Evolutionary conservation across 2,113 vertebrate species (phyloP).

Genomic region (Apus apus): DNA sequence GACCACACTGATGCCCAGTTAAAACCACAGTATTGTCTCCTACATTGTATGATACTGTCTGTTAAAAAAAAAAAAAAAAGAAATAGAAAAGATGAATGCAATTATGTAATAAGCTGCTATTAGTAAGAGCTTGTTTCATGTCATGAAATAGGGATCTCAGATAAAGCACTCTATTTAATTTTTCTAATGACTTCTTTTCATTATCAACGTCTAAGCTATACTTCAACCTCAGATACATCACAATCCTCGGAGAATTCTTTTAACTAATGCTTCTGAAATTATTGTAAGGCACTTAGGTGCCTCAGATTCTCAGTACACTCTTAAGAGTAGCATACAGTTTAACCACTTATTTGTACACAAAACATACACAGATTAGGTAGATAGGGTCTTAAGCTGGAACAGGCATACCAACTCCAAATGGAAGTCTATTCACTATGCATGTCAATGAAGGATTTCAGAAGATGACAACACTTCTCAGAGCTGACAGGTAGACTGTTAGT

Average conservation of each 20-base stretch:
- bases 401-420: not conserved
- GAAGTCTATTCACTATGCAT: not conserved
- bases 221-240: not conserved
- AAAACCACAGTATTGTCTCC: not conserved
- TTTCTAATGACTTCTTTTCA: not conserved
- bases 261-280: not conserved
- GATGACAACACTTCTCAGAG: not conserved
- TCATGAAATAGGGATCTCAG: not conserved
- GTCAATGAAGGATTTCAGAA: not conserved
- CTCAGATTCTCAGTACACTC: not conserved
- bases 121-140: not conserved
- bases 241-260: not conserved
- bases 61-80: not conserved
- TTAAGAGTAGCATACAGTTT: not conserved
- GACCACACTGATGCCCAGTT: not conserved
- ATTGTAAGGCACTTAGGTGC: not conserved
- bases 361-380: not conserved
- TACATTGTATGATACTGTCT: not conserved
- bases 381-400: not conserved
- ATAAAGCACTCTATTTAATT: not conserved
- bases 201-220: not conserved
- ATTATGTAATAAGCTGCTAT: not conserved
- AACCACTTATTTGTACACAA: not conserved
- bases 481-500: not conserved
- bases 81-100: no score